These are phyloP conservation scores for Leucophenga montana DNA, from an alignment of 2,888 invertebrate species.

Conservation along the genomic window DNA sequence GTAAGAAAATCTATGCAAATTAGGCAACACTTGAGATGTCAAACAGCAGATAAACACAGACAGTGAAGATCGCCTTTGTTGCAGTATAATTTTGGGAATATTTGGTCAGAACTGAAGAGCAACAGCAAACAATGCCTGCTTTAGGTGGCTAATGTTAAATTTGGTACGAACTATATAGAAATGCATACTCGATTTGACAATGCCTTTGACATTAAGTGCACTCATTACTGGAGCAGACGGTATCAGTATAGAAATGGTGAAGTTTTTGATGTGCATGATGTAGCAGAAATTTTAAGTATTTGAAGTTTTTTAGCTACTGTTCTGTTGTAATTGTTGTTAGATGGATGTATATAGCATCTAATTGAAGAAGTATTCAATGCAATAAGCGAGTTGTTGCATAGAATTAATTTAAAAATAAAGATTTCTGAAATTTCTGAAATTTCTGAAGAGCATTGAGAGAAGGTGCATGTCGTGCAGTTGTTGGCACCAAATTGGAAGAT, in stretches of 20 bases:
- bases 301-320: conserved; percentile 10
- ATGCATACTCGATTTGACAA: conserved; percentile 3
- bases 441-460: no score
- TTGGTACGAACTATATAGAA: background rate
- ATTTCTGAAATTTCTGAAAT: no score
- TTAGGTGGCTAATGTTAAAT: conserved; percentile 25
- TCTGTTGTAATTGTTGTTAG: background rate
- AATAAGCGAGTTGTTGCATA: no score
- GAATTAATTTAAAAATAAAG: no score
- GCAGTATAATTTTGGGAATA: background rate
- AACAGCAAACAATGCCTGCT: no score
- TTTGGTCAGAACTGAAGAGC: background rate
- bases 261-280: background rate
- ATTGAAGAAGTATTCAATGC: no score
- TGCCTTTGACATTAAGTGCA: conserved; percentile 7
- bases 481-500: no score
- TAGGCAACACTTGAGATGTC: conserved; percentile 54
- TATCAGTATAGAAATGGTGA: background rate
- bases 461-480: no score
- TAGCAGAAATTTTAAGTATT: no score
- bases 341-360: no score
- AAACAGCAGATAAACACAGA: conserved; percentile 31
- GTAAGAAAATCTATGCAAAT: conserved; percentile 52
- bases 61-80: background rate
- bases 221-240: background rate